Conservation (phyloP, 2,113 vertebrate genomes). For the Tychaedon coryphoeus region DNA sequence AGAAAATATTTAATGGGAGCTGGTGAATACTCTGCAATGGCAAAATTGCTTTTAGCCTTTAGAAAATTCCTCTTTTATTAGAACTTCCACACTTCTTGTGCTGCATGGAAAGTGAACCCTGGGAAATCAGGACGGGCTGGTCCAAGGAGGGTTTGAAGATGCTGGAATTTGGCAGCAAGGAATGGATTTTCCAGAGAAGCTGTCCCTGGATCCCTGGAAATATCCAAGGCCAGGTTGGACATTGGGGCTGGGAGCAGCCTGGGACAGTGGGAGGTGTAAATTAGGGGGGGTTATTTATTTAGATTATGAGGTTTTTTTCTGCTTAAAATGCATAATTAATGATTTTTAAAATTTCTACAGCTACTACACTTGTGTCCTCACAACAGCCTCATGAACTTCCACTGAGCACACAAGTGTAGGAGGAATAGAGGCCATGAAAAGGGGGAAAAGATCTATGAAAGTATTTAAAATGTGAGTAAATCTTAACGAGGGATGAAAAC, state of each 20-base stretch:
- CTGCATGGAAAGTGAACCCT: not conserved
- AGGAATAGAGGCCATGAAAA: not conserved
- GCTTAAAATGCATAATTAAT: not conserved
- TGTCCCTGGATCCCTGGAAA: not conserved
- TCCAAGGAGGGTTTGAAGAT: not conserved
- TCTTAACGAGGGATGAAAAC: not conserved
- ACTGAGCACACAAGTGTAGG: not conserved
- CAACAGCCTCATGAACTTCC: not conserved
- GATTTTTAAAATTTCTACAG: not conserved
- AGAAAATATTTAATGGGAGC: constrained; percentile 27
- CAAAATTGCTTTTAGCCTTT: not conserved
- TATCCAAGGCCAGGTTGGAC: accelerated
- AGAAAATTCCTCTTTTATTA: not conserved
- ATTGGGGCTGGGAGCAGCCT: not conserved
- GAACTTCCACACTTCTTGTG: not conserved
- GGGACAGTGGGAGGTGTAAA: accelerated
- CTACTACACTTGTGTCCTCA: not conserved
- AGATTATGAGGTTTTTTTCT: not conserved
- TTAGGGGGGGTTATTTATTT: not conserved
- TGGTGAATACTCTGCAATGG: not conserved
- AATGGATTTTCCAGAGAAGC: not conserved
- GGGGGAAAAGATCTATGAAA: accelerated
- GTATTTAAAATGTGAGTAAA: not conserved
- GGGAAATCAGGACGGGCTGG: not conserved
- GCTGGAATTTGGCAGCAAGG: not conserved